Evolutionary conservation across 2,113 vertebrate genomes (phyloP), one percentile per base, ranked within the genome.

Genomic region (Sclerurus mexicanus): DNA sequence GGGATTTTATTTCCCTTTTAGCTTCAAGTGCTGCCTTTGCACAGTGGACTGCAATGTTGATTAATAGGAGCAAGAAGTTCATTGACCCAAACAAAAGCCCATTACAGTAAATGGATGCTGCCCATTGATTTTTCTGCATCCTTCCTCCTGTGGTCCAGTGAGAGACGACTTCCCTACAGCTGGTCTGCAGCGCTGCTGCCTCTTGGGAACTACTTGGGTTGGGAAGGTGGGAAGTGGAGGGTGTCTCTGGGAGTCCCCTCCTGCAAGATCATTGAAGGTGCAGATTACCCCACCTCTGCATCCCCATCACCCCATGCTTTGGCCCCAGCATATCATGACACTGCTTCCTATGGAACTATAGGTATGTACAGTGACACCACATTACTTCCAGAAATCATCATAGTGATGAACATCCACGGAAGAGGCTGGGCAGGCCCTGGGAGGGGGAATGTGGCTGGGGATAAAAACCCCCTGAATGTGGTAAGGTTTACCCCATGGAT

Each of bases 1-100:
- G 0, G 4, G 47, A 66, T 82, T 71, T 84, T 89, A 81, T 82
- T 89, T 89, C 68, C 47, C 59, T 86, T 87, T 80, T 33, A 71
- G 33, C 56, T 71, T 49, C 80, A 84, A 93, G 86, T 49, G 7
- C 72, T 90, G 82, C 86, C 86, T 93, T 88, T 95, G 82, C 58
- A 69, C 31, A 4, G 87, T 24, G 33, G 49, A 37, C 47, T 44
- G 24, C 55, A 72, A 69, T 2, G 3, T 30, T 96, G 94, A 98
- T 92, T 96, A 96, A 97, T 23, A 91, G 86, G 59, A 95, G 68
- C 95, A 94, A 91, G 87, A 82, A 96, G 80, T 63, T 62, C 85
- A 52, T 47, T 91, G 93, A 94, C 89, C 89, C 87, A 94, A 76
- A 79, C 49, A 47, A 62, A 94, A 97, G 93, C 53, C 81, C 89